phyloP scores from a whole-genome alignment of 2,113 vertebrate genomes.

The Chionomys nivalis region DNA sequence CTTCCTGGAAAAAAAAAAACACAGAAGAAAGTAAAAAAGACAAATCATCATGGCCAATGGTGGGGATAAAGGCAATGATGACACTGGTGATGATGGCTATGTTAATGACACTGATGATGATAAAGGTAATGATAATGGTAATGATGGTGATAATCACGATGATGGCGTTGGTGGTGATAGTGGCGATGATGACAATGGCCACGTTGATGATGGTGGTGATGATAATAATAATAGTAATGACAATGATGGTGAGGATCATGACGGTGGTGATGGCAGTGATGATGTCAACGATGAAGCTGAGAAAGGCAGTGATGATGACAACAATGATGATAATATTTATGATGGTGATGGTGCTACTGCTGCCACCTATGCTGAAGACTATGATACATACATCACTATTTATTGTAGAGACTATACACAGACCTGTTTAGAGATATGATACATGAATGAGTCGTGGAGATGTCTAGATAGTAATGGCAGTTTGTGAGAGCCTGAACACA shows the following conservation, averaged over 20 bases:
- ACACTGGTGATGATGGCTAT: neutral
- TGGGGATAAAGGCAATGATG: too few species aligned
- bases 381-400: too few species aligned
- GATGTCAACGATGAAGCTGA: neutral
- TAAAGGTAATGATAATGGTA: too few species aligned
- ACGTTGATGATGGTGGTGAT: neutral
- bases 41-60: neutral
- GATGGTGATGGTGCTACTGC: neutral
- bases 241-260: neutral
- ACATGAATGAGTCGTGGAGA: neutral
- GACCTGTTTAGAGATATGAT: neutral
- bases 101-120: too few species aligned
- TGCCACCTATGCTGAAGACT: neutral
- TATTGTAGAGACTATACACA: neutral
- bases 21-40: neutral
- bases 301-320: too few species aligned
- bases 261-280: neutral
- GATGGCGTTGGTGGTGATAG: neutral
- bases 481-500: neutral
- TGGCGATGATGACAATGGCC: neutral
- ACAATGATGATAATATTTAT: neutral
- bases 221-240: neutral
- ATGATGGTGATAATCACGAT: neutral
- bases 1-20: neutral
- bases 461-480: neutral